Base-by-base conservation (phyloP, 2,113 vertebrate species). In the Montifringilla adamsi region DNA sequence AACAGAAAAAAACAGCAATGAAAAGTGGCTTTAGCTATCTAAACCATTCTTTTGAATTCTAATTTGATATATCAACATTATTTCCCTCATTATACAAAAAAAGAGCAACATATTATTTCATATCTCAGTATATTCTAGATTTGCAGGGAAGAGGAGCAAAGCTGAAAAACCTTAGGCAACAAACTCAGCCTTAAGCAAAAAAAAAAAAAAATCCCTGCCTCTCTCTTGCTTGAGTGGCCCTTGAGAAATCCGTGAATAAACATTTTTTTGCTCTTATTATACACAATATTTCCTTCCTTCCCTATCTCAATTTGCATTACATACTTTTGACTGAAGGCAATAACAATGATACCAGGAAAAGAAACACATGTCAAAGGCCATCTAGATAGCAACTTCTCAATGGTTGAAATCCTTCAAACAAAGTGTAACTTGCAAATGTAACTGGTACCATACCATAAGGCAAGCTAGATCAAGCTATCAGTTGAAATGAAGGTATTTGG, bases 271-370 rank as follows among this genome's bases (percentile, higher is more conserved):
- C 22, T 84, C 28, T 52, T 92, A 66, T 43, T 69, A 72, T 62
- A 46, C n/a, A 62, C 21, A 89, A 33, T 72, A 91, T 90, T 86
- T 92, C 22, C 52, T 75, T 81, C 39, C 56, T 68, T 74, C 33
- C 39, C 39, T 70, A 24, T 78, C 3, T 1, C 30, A 63, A 89
- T 87, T 93, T 94, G 55, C 56, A 60, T 84, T 84, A 87, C 47
- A 52, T 41, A 78, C 56, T 92, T 95, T 52, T 87, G 52, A 87
- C 60, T 87, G 30, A 95, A 92, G 86, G 47, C 55, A 93, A 33
- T 50, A 88, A 73, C 15, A 62, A 64, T 3, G 19, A 81, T 39
- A 92, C 35, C 31, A 87, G 46, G 43, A 74, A 89, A 89, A 69
- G 46, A 89, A 96, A 81, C 10, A 69, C 13, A 18, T 89, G 63